phyloP scores from a whole-genome alignment of 30 jellyfish, hydroid and myxozoan species.

The Pelagia noctiluca region DNA sequence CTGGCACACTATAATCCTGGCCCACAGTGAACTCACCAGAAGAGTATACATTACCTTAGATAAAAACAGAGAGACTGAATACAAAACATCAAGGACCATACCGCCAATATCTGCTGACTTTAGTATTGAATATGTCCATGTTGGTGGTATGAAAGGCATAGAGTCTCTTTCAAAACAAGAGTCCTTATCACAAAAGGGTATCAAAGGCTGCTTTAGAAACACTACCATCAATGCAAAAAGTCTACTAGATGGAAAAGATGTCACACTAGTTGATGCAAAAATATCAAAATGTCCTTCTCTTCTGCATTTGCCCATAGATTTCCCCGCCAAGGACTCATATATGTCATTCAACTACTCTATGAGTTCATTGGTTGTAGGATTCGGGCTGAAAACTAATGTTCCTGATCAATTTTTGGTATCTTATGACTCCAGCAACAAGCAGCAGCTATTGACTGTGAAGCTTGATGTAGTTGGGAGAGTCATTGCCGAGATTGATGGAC shows the following conservation, averaged over 20 bases:
- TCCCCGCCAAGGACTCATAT: constrained; percentile 36
- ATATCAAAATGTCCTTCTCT: constrained; percentile 25
- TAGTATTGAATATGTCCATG: constrained; percentile 52
- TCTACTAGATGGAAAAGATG: constrained; percentile 44
- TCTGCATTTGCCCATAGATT: constrained; percentile 17
- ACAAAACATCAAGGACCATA: constrained; percentile 28
- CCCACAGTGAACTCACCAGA: constrained; percentile 50
- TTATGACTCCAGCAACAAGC: background rate
- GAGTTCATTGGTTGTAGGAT: background rate
- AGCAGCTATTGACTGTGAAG: background rate
- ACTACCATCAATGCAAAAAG: constrained; percentile 40
- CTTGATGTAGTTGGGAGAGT: constrained; percentile 43
- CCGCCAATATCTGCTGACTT: constrained; percentile 35
- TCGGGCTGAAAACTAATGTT: constrained; percentile 42
- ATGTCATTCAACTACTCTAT: constrained; percentile 40
- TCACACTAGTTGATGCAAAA: constrained; percentile 42
- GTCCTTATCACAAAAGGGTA: constrained; percentile 40
- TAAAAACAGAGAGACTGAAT: constrained; percentile 34
- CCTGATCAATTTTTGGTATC: constrained; percentile 36
- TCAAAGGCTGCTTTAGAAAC: constrained; percentile 57
- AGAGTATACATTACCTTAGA: constrained; percentile 30
- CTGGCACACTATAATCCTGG: constrained; percentile 71
- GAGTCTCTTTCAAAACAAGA: constrained; percentile 16
- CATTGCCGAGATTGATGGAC: background rate
- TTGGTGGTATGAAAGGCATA: constrained; percentile 59